These are phyloP conservation scores for Apamea monoglypha DNA, from an alignment of 2,888 invertebrate genomes.

Conservation along the genomic window DNA sequence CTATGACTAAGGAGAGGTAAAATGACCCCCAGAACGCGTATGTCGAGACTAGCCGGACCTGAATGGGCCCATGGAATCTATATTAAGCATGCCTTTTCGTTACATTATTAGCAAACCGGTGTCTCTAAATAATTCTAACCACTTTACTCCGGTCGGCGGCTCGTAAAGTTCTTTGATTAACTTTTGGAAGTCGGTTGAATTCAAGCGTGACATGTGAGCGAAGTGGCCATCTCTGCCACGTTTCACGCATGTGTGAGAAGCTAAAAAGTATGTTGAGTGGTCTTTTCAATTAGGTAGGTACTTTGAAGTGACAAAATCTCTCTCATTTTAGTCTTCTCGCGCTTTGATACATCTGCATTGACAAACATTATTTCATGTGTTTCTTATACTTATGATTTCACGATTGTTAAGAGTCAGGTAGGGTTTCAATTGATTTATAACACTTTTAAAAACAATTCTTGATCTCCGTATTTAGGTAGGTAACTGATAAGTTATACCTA, in stretches of 20 bases:
- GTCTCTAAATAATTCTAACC: slow-evolving; percentile 81
- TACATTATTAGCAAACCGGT: slow-evolving; percentile 69
- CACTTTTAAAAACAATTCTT: not conserved
- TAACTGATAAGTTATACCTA: not conserved
- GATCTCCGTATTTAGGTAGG: not conserved
- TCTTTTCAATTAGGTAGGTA: slow-evolving; percentile 30
- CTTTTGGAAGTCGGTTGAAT: slow-evolving; percentile 76
- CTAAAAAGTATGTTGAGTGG: slow-evolving; percentile 46
- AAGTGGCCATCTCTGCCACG: slow-evolving; percentile 51
- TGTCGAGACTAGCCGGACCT: slow-evolving; percentile 6
- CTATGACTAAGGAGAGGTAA: slow-evolving; percentile 1
- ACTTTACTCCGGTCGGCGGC: slow-evolving; percentile 72
- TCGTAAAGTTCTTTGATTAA: slow-evolving; percentile 82
- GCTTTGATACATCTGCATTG: not conserved
- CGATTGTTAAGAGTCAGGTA: not conserved
- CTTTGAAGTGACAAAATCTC: slow-evolving; percentile 8
- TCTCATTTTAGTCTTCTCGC: slow-evolving; percentile 8
- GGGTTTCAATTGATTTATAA: not conserved
- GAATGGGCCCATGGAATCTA: slow-evolving; percentile 9
- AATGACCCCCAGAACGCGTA: not conserved
- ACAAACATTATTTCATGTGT: not conserved
- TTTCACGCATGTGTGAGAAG: slow-evolving; percentile 47
- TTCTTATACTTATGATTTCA: no score
- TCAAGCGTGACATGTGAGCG: slow-evolving; percentile 80
- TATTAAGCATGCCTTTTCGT: slow-evolving; percentile 44